Evolutionary conservation across 2,888 invertebrate species (phyloP).

Genomic region (Leucophora obtusa): DNA sequence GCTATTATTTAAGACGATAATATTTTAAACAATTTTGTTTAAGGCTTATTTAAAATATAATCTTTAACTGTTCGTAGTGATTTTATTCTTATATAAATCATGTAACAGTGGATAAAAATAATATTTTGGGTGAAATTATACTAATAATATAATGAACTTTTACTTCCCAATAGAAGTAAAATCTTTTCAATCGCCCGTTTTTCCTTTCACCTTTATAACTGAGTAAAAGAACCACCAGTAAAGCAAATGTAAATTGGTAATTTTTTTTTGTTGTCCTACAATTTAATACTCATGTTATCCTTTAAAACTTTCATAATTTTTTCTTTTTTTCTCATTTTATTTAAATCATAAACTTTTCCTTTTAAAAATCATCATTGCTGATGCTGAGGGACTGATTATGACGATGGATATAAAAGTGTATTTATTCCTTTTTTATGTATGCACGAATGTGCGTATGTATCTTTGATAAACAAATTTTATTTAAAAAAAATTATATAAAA

Average conservation of each 20-base stretch:
- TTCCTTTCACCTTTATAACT: no score
- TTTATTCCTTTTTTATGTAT: conserved; percentile 32
- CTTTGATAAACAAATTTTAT: conserved; percentile 52
- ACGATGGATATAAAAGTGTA: conserved; percentile 55
- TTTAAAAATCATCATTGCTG: conserved; percentile 37
- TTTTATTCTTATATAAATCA: no score
- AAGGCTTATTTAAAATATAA: no score
- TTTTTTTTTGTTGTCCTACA: not conserved
- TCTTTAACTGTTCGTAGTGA: no score
- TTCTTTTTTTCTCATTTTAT: not conserved
- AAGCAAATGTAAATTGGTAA: not conserved
- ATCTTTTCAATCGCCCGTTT: no score
- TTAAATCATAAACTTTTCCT: conserved; percentile 29
- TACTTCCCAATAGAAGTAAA: no score
- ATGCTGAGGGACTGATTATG: conserved; percentile 58
- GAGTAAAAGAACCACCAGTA: not conserved
- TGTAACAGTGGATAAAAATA: no score
- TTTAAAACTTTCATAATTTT: conserved; percentile 34
- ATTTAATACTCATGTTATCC: conserved; percentile 19
- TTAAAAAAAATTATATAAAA: conserved; percentile 15
- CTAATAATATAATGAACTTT: no score
- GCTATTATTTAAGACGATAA: no score
- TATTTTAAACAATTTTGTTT: no score
- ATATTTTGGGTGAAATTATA: no score
- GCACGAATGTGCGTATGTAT: conserved; percentile 17